Conservation (phyloP, 2,888 invertebrate genomes). For the Philonicus albiceps region DNA sequence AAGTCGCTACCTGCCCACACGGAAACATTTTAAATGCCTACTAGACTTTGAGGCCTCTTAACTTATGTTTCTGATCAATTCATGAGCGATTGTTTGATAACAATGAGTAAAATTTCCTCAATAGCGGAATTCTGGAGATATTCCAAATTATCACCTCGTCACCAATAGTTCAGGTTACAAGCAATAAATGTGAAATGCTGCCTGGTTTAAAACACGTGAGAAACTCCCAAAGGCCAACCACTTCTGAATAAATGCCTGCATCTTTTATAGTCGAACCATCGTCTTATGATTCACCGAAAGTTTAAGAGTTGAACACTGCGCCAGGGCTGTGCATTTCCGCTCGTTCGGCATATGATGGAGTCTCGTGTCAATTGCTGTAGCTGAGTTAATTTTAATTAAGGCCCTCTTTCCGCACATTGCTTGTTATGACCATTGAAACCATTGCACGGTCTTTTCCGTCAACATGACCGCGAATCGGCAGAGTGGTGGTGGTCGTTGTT, state of each 20-base stretch:
- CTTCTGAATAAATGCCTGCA: not conserved
- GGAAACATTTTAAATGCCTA: not conserved
- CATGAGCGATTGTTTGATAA: not conserved
- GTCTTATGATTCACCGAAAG: not conserved
- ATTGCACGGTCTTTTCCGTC: slow-evolving; percentile 8
- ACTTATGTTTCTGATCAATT: not conserved
- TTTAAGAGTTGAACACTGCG: not conserved
- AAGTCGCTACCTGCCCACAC: not conserved
- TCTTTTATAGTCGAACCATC: not conserved
- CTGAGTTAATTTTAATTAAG: slow-evolving; percentile 2
- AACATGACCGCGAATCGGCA: not conserved
- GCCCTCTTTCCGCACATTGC: not conserved
- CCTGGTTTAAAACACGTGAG: not conserved
- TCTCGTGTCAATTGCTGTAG: not conserved
- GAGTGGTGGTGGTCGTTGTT: not conserved
- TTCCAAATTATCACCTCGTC: not conserved
- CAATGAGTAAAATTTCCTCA: not conserved
- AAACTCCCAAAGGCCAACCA: not conserved
- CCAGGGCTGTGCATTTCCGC: not conserved
- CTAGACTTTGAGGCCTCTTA: not conserved
- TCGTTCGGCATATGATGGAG: not conserved
- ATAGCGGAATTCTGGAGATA: not conserved
- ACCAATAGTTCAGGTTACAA: not conserved
- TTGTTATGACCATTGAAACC: slow-evolving; percentile 11
- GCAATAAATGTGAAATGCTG: slow-evolving; percentile 8